Percentiles rank a stretch among this genome's conserved stretches.
phyloP scores from a whole-genome alignment of 2,797 vertebrate genomes.

The Ctenosaura bakeri region DNA sequence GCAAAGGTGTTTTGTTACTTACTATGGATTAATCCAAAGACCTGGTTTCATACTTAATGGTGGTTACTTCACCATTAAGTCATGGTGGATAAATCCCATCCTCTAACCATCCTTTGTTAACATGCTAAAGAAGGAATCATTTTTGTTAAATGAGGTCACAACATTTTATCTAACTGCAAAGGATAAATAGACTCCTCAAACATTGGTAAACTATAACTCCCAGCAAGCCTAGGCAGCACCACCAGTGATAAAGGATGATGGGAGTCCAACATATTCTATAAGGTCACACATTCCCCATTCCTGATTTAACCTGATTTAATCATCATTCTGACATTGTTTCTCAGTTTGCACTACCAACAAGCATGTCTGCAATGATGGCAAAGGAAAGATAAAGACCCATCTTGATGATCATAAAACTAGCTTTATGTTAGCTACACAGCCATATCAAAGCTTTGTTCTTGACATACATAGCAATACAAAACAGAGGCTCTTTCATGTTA shows the following conservation, averaged over 20 bases:
- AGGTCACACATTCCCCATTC: background rate
- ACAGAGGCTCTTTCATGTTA: too few relatives aligned
- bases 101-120: background rate
- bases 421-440: background rate
- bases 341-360: background rate
- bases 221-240: background rate
- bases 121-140: constrained; percentile 4
- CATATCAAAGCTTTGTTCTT: too few relatives aligned
- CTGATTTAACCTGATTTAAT: background rate
- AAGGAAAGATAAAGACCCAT: background rate
- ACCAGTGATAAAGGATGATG: background rate
- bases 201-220: background rate
- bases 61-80: background rate
- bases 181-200: background rate
- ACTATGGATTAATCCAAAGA: background rate
- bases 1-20: background rate
- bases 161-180: background rate
- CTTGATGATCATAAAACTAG: background rate
- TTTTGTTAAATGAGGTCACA: background rate
- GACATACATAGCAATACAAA: too few relatives aligned
- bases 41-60: background rate
- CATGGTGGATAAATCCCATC: background rate
- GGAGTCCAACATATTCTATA: background rate
- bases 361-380: background rate
- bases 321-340: too few relatives aligned